Conservation (phyloP, 2,113 vertebrate species). For the Phrynocephalus versicolor region DNA sequence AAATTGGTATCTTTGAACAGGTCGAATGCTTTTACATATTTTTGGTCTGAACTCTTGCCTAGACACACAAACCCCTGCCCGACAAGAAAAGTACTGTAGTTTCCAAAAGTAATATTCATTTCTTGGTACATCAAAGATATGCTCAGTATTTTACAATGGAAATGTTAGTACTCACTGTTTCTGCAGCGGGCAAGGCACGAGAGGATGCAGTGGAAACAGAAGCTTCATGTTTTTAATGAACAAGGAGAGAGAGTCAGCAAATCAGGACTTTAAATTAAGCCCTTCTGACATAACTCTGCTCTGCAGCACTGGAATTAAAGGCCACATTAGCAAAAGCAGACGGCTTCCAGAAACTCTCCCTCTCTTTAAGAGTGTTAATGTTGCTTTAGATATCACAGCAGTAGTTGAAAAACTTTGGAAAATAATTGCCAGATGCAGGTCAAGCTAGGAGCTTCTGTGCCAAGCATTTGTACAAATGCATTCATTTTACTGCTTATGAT, state of each 20-base stretch:
- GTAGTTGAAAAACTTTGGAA: slow-evolving; percentile 45
- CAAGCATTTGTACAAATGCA: slow-evolving; percentile 36
- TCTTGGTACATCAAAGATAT: slow-evolving; percentile 29
- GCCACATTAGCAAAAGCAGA: slow-evolving; percentile 62
- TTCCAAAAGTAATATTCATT: slow-evolving; percentile 18
- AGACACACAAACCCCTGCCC: too few relatives aligned
- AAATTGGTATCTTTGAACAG: not conserved
- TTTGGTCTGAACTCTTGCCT: not conserved
- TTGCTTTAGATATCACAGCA: slow-evolving; percentile 42
- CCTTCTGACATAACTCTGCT: slow-evolving; percentile 60
- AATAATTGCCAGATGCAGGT: slow-evolving; percentile 44
- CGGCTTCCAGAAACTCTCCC: slow-evolving; percentile 34
- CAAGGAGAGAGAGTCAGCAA: slow-evolving; percentile 67
- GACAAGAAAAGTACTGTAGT: not conserved
- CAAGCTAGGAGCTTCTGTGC: slow-evolving; percentile 44
- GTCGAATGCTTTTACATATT: not conserved
- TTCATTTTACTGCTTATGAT: not conserved
- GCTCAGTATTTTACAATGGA: slow-evolving; percentile 31
- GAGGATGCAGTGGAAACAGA: slow-evolving; percentile 34
- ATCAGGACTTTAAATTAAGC: slow-evolving; percentile 66
- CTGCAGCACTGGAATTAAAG: slow-evolving; percentile 58
- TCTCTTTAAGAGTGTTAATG: slow-evolving; percentile 26
- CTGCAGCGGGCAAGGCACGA: slow-evolving; percentile 36
- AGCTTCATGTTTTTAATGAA: slow-evolving; percentile 61
- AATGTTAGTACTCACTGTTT: slow-evolving; percentile 4